Base-by-base conservation (phyloP, 2,888 invertebrate genomes). In the Corbicula japonica region DNA sequence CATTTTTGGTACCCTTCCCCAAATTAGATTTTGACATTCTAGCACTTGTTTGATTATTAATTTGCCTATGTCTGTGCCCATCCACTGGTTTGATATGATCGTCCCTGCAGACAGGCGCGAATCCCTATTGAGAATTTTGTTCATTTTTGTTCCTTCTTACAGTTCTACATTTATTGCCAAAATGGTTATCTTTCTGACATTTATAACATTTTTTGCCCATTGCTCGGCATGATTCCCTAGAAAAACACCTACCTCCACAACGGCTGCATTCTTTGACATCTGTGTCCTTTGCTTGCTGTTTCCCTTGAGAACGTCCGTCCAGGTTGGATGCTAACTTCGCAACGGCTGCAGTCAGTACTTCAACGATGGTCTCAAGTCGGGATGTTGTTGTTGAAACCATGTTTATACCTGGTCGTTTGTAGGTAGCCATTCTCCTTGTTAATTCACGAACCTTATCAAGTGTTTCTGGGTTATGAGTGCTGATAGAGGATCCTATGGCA, bases 221-320 rank as follows among this genome's bases (percentile, higher is more conserved):
- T 66, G 52, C 66, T 21, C 18, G 28, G 23, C 66, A 66, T 21
- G n/a, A 32, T 32, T 48, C 18, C 12, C 18, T 4, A 21, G 66
- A 66, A 52, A n/a, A 46, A 35, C 66, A 66, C 66, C 66, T 66
- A 66, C 66, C 66, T 66, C 66, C 66, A 32, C 66, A 66, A 23
- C 66, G 28, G 2, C 26, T 34, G 66, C 66, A 66, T 46, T 21
- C n/a, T 12, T 1, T 8, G 15, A 4, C 65, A 2, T 8, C 2
- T n/a, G 30, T n/a, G n/a, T n/a, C n/a, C n/a, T n/a, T 6, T 23
- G 3, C 12, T 46, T 28, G 4, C 28, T n/a, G 6, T 26, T 2
- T 30, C 15, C 10, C 18, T 46, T 21, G n/a, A 2, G 5, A 18
- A 12, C n/a, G n/a, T n/a, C n/a, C 5, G n/a, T 46, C 46, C n/a